Evolutionary conservation across 1,140 invertebrate genomes (phyloP).

Genomic region (Lepidurus packardi): DNA sequence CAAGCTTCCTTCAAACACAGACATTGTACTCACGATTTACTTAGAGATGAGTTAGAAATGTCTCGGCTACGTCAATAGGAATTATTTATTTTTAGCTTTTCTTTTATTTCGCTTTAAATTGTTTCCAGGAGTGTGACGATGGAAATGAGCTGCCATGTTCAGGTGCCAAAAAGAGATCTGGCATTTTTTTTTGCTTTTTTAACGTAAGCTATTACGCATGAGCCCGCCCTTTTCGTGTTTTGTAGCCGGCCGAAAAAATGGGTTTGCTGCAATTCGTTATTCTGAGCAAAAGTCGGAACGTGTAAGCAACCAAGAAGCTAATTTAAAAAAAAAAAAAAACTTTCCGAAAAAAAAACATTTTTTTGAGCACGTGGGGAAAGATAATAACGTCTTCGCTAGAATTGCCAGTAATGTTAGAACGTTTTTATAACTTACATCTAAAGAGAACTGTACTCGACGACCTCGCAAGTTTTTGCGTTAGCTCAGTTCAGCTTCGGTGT

Average conservation of each 20-base stretch:
- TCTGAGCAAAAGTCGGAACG: neutral
- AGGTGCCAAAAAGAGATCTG: slow-evolving; percentile 11
- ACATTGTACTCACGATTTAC: neutral
- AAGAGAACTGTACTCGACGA: too few species aligned
- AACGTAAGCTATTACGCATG: neutral
- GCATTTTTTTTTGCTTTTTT: neutral
- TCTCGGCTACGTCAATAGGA: neutral
- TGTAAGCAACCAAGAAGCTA: neutral
- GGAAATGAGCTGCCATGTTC: slow-evolving; percentile 15
- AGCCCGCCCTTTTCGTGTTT: slow-evolving; percentile 6
- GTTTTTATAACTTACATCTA: too few species aligned
- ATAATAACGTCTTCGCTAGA: too few species aligned
- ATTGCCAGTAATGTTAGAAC: too few species aligned
- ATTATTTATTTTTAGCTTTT: neutral
- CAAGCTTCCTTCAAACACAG: slow-evolving; percentile 11
- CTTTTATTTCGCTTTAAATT: neutral
- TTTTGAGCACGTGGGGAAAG: too few species aligned
- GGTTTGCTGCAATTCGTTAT: neutral
- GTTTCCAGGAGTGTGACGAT: neutral
- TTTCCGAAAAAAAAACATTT: too few species aligned
- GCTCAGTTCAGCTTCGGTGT: too few species aligned
- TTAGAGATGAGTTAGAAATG: neutral
- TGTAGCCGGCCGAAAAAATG: neutral
- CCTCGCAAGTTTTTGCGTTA: too few species aligned
- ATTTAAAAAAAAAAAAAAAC: too few species aligned